Evolutionary conservation across 2,113 vertebrate species (phyloP).

Genomic region (Parus major): DNA sequence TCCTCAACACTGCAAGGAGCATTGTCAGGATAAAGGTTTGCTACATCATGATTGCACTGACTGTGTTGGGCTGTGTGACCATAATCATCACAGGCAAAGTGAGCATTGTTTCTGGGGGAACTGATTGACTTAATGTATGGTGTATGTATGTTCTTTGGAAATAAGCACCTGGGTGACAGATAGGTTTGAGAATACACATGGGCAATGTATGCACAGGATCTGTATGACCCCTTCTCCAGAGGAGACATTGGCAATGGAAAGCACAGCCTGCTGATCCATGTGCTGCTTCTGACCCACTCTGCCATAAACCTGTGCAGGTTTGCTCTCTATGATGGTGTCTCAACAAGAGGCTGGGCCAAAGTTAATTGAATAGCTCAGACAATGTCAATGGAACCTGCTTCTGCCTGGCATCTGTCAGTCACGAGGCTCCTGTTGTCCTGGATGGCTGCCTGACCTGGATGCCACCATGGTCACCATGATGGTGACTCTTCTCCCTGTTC

Average conservation of each 20-base stretch:
- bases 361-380: background rate
- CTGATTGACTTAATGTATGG: too few species aligned
- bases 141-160: background rate
- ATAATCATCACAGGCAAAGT: conserved; percentile 62
- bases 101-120: background rate
- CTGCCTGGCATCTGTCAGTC: background rate
- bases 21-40: conserved; percentile 47
- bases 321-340: background rate
- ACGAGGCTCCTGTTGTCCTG: background rate
- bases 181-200: background rate
- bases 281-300: background rate
- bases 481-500: background rate
- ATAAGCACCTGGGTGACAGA: background rate
- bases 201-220: background rate
- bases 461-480: background rate
- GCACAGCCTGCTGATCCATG: background rate
- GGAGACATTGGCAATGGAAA: background rate
- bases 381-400: background rate
- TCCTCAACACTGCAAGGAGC: background rate
- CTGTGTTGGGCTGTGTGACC: conserved; percentile 45
- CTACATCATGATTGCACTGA: conserved; percentile 55
- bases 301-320: background rate
- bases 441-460: fast-evolving
- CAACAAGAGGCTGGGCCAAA: background rate
- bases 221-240: background rate